Conservation (phyloP, 35 echinoderm and acorn worm species). For the Heliocidaris erythrogramma region DNA sequence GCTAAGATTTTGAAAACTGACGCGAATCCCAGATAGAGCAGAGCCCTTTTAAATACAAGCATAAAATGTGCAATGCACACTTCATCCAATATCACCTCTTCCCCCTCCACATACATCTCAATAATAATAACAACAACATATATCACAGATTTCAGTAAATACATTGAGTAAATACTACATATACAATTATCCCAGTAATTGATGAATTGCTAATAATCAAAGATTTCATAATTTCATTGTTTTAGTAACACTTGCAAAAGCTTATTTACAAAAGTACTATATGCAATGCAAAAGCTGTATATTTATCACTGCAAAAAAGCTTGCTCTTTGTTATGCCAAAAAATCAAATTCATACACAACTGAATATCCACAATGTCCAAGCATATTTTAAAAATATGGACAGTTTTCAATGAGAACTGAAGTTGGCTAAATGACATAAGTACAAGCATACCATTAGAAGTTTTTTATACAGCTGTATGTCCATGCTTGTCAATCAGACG, state of each 20-base stretch:
- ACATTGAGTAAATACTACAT: background rate
- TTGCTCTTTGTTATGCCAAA: background rate
- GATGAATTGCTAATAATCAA: background rate
- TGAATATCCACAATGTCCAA: no score
- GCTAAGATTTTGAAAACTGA: background rate
- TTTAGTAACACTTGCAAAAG: background rate
- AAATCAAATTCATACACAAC: background rate
- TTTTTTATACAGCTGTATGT: background rate
- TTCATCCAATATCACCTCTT: background rate
- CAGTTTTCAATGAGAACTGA: background rate
- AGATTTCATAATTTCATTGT: background rate
- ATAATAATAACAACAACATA: background rate
- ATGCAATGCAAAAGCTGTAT: background rate
- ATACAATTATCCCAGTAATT: background rate
- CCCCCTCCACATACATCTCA: background rate
- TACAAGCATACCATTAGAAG: background rate
- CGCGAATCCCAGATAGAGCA: conserved; percentile 8
- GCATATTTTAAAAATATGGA: background rate
- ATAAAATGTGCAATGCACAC: background rate
- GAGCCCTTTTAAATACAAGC: background rate
- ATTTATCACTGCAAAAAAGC: background rate
- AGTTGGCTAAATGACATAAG: background rate
- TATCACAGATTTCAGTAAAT: conserved; percentile 1
- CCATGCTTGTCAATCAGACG: background rate
- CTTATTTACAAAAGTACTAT: background rate